Base-by-base conservation (phyloP, 2,113 vertebrate genomes). In the Bubo blakistoni region DNA sequence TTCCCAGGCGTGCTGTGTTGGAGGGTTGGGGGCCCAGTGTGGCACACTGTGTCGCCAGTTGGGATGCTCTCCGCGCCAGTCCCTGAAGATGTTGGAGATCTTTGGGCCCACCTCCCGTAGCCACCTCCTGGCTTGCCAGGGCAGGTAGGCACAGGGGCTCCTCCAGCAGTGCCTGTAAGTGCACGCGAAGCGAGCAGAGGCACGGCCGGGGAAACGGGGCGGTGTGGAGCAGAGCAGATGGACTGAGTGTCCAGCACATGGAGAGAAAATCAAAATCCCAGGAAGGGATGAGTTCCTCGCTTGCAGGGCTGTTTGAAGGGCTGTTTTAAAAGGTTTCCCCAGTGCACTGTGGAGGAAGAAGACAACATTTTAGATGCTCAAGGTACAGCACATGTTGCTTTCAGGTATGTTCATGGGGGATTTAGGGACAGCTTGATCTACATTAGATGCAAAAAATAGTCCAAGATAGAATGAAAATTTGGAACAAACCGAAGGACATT, bases 121-220 rank as follows among this genome's bases (percentile, higher is more conserved):
- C 21, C 59, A 46, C 18, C 13, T 61, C 27, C 63, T 11, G 4
- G 25, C 62, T 86, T 7, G 2, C 32, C 4, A 26, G 34, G 36
- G 16, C 49, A 42, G 58, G 42, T 1, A 5, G 47, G 29, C 0
- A 1, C 26, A 12, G 40, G 3, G 29, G 22, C 11, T 66, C 26
- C 62, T 46, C 26, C 2, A 2, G 27, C 67, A 63, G 38, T 2
- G 14, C 44, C 72, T 69, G 58, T 26, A 42, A 65, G 24, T 0
- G 26, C 7, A 2, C 1, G 3, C 25, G 46, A 47, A 86, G 40
- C 0, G 2, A 57, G 40, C 0, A 0, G 54, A 62, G 42, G 61
- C 42, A 55, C 0, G 0, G 44, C 44, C 0, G 3, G 27, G 30
- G 17, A 90, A 66, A 63, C 0, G 1, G 61, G 40, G 18, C 42